Base-by-base conservation (phyloP, 2,797 vertebrate species). In the Danionella dracula region DNA sequence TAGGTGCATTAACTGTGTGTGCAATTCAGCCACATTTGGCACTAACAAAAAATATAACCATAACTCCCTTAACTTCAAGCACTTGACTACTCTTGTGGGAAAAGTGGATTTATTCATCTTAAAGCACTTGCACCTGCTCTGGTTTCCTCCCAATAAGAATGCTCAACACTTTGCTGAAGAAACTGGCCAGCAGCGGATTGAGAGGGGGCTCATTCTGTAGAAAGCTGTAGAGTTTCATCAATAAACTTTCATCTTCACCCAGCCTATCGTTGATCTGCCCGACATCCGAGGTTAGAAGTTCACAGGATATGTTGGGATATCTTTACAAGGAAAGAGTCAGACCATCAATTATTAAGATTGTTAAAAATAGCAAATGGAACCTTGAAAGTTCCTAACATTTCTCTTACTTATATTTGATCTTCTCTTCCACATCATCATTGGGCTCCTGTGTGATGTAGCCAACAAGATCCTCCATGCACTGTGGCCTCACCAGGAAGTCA, bases 91-190 rank as follows among this genome's bases (percentile, higher is more conserved):
- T n/a, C n/a, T n/a, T n/a, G n/a, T n/a, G n/a, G n/a, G n/a, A n/a
- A n/a, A n/a, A n/a, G n/a, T n/a, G n/a, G n/a, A n/a, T n/a, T n/a
- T n/a, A n/a, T n/a, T n/a, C n/a, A n/a, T n/a, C n/a, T n/a, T n/a
- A n/a, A n/a, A n/a, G n/a, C n/a, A n/a, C n/a, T n/a, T n/a, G 78
- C 80, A 99, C 96, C 93, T 98, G 95, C 81, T 98, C 96, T 61
- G 96, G 96, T 80, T 99, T 99, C 78, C 96, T 92, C 84, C 96
- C 97, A 83, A 99, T 98, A 71, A 99, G 95, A 82, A 99, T 98
- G 81, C 96, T 98, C 73, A 99, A 86, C 76, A 99, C 96, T 86
- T 99, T 99, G 82, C 95, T 98, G 87, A 98, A 98, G 85, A 99
- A 99, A 85, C 96, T 99, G 84, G 96, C 95, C 74, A 99, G 86